Conservation (phyloP, 2,113 vertebrate genomes). For the Columba janthina region DNA sequence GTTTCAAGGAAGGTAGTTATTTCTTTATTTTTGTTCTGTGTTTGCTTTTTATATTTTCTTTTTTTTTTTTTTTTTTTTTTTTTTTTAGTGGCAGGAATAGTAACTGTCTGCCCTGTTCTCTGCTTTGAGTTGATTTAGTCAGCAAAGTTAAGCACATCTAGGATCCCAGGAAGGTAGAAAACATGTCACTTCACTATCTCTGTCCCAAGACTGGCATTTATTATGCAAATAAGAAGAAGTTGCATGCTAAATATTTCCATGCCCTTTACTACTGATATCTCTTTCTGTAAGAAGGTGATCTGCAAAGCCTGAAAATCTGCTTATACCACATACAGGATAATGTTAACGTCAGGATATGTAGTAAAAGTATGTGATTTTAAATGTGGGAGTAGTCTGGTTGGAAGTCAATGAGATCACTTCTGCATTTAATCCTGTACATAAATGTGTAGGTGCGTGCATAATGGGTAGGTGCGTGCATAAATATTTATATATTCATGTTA, state of each 20-base stretch:
- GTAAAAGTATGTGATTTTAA: neutral
- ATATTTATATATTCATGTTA: neutral
- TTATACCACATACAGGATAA: neutral
- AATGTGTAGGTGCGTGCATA: neutral
- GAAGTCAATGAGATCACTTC: neutral
- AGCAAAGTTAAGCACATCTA: neutral
- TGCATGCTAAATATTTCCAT: neutral
- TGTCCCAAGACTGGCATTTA: neutral
- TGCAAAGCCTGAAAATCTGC: neutral
- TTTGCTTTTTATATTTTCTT: neutral
- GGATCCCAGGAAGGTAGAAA: neutral
- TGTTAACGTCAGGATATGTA: neutral
- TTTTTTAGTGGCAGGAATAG: neutral
- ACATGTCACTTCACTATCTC: neutral
- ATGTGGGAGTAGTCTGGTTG: neutral
- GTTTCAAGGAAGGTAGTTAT: neutral
- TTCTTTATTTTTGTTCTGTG: neutral
- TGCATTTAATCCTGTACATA: neutral
- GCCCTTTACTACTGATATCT: neutral
- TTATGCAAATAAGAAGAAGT: neutral
- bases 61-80: too few species aligned
- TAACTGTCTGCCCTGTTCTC: neutral
- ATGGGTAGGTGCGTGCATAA: neutral
- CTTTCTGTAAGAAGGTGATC: neutral
- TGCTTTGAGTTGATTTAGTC: neutral